Evolutionary conservation across 2,113 vertebrate species (phyloP), one percentile per base, ranked within the genome.

Genomic region (Carassius gibelio): DNA sequence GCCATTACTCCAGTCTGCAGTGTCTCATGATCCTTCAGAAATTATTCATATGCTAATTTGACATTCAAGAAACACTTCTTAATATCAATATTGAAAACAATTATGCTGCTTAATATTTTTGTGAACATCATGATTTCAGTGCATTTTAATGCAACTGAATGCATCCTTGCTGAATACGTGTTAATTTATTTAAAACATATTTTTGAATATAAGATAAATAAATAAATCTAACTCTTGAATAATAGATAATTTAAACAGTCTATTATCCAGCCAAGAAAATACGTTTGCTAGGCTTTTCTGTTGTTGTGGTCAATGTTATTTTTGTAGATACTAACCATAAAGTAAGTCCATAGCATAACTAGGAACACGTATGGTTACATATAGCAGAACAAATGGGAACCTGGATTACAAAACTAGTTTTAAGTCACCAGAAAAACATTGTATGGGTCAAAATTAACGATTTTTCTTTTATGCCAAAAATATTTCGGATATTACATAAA

Each of bases 201-300:
- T 0, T 0, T 17, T 55, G 15, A 57, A 57, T 0, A 48, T 48
- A 48, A 6, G 1, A 1, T 59, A 0, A 57, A 30, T 30, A 30
- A 30, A 57, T 57, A 17, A 57, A 21, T 21, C 10, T 72, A 45
- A 72, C 69, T 38, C 10, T 3, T 57, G 26, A 57, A 50, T 36
- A 57, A 78, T 38, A 38, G 23, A 17, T 8, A 26, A 4, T 61
- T 14, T 17, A 23, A 62, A 61, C 19, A 45, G 10, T 62, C 36
- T 62, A n/a, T 79, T 38, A 62, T 38, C 52, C 75, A n/a, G 30
- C 30, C 26, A 77, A 59, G 30, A 78, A 57, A 45, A n/a, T 26
- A 13, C n/a, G 34, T 17, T 62, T 17, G 36, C 21, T 26, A 62
- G 36, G 77, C 13, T 45, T 26, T 80, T 38, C n/a, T 62, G 36